Evolutionary conservation across 2,888 invertebrate genomes (phyloP).

Genomic region (Drosophila peninsularis): DNA sequence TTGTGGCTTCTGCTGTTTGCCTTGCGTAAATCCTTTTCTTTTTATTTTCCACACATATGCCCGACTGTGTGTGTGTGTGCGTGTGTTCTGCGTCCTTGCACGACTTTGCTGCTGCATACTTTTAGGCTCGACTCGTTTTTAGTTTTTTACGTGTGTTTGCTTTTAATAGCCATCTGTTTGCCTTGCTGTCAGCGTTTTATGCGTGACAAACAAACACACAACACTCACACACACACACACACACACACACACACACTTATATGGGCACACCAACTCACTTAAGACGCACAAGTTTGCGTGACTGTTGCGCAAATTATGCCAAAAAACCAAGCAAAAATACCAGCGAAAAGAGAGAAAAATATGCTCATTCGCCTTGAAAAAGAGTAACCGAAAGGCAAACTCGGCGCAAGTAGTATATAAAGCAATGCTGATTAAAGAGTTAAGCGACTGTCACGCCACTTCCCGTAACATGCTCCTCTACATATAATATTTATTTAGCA

Average conservation of each 20-base stretch:
- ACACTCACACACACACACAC: constrained; percentile 17
- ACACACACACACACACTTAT: constrained; percentile 24
- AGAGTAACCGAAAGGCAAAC: constrained; percentile 22
- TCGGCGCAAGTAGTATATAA: constrained; percentile 8
- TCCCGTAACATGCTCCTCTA: constrained; percentile 17
- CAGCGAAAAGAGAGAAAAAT: constrained; percentile 37
- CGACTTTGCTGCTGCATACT: constrained; percentile 62
- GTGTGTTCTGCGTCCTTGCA: constrained; percentile 66
- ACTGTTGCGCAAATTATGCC: constrained; percentile 62
- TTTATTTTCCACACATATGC: constrained; percentile 38
- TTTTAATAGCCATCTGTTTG: constrained; percentile 77
- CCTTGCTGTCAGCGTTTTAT: constrained; percentile 73
- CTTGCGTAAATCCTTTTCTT: constrained; percentile 52
- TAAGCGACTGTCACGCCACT: constrained; percentile 71
- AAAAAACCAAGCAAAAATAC: constrained; percentile 9
- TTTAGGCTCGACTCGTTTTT: constrained; percentile 64
- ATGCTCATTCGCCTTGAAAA: constrained; percentile 57
- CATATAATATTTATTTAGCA: constrained; percentile 33
- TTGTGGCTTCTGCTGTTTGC: constrained; percentile 61
- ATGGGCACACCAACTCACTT: constrained; percentile 28
- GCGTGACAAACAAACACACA: constrained; percentile 65
- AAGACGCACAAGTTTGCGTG: constrained; percentile 63
- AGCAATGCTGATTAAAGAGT: constrained; percentile 74
- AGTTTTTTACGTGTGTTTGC: constrained; percentile 72
- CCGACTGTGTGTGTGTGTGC: constrained; percentile 1